Evolutionary conservation across 2,113 vertebrate species (phyloP).

Genomic region (Vanacampus margaritifer): DNA sequence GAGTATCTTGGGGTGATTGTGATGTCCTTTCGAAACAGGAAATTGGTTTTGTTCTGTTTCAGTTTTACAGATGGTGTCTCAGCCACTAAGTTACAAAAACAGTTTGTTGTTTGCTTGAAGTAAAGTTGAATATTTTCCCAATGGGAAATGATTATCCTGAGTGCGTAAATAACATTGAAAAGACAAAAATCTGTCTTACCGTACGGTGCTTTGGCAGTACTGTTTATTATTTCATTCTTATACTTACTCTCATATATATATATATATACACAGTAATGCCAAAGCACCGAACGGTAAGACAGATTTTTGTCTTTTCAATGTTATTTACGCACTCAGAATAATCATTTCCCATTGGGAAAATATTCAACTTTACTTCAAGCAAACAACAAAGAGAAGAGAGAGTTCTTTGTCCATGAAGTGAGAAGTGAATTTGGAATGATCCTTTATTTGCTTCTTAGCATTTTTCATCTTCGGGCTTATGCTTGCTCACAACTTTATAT

Average conservation of each 20-base stretch:
- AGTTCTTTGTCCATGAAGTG: background rate
- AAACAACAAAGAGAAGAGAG: constrained; percentile 2
- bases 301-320: too few relatives aligned
- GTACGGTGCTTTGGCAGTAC: too few relatives aligned
- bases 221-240: too few relatives aligned
- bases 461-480: constrained; percentile 1
- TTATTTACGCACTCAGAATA: background rate
- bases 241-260: too few relatives aligned
- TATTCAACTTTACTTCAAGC: background rate
- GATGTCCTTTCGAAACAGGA: constrained; percentile 11
- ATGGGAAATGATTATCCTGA: background rate
- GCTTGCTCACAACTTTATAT: constrained; percentile 5
- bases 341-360: background rate
- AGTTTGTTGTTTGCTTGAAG: background rate
- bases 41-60: constrained; percentile 12
- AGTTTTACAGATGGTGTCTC: constrained; percentile 5
- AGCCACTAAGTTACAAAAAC: constrained; percentile 8
- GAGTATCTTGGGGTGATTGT: constrained; percentile 3
- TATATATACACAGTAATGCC: too few relatives aligned
- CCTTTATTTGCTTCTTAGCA: background rate
- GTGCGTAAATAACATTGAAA: background rate
- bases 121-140: background rate
- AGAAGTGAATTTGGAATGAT: background rate
- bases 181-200: too few relatives aligned
- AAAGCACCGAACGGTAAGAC: too few relatives aligned